Evolutionary conservation across 2,888 invertebrate genomes (phyloP).

Genomic region (Taphrorychus bicolor): DNA sequence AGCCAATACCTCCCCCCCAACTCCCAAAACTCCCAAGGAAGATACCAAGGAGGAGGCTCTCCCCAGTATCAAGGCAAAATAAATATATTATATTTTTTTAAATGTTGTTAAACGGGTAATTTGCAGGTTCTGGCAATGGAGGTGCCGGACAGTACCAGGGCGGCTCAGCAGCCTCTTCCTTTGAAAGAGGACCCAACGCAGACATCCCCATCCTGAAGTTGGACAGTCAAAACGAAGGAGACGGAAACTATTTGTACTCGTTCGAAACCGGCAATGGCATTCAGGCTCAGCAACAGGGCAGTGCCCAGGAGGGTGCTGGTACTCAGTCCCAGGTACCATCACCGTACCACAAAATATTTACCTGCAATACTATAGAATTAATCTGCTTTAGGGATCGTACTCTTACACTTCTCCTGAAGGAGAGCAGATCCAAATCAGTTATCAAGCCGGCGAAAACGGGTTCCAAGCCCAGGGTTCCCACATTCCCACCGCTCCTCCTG

Average conservation of each 20-base stretch:
- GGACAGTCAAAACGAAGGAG: conserved; percentile 52
- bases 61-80: conserved; percentile 14
- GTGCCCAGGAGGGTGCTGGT: conserved; percentile 44
- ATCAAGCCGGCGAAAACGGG: conserved; percentile 66
- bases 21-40: conserved; percentile 13
- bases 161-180: not conserved
- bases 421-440: conserved; percentile 58
- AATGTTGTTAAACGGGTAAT: too few species aligned
- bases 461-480: conserved; percentile 65
- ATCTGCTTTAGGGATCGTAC: conserved; percentile 37
- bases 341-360: not conserved
- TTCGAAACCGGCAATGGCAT: conserved; percentile 69
- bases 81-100: too few species aligned
- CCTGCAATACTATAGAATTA: not conserved
- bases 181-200: conserved; percentile 36
- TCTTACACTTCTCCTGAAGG: conserved; percentile 53
- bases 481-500: conserved; percentile 67
- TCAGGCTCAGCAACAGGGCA: conserved; percentile 53
- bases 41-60: conserved; percentile 16
- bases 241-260: conserved; percentile 52
- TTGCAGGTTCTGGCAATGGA: not conserved
- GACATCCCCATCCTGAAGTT: conserved; percentile 50
- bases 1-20: conserved; percentile 46
- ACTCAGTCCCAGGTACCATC: conserved; percentile 46
- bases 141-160: conserved; percentile 7